Base-by-base conservation (phyloP, 2,797 vertebrate species). In the Iguana delicatissima region DNA sequence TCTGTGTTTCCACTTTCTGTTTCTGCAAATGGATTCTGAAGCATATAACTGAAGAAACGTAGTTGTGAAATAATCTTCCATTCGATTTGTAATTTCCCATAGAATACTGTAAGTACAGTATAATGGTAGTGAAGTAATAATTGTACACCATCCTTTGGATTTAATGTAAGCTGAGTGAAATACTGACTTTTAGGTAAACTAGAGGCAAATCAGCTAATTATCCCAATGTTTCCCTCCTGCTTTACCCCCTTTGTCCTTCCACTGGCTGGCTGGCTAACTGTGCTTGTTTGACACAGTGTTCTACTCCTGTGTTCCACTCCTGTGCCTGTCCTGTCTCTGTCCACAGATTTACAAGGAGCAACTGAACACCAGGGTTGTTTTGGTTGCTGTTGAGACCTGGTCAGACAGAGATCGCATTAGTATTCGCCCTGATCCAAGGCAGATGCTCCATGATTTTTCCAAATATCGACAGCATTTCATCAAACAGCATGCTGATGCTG, bases 331-430 rank as follows among this genome's bases (percentile, higher is more conserved):
- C 95, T 96, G 93, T 97, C 96, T 97, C 50, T 96, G 80, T 93
- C 95, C 95, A 89, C 97, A 99, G 99, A 97, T 99, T 96, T 99
- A 99, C 98, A 99, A 99, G 97, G 99, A 99, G 74, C 98, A 99
- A 88, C 97, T 99, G 92, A 98, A 99, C 81, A 99, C 99, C 4
- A 98, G 99, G 18, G 99, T 99, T 91, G 99, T 99, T 92, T 98
- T 99, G 24, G 98, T 99, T 84, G 99, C 98, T 50, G 97, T 99
- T 95, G 99, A 99, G 97, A 98, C 99, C 87, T 99, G 99, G 99
- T 98, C 98, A 0, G 99, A 99, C 92, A 98, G 97, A 93, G 98
- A 99, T 95, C 98, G 97, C 77, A 99, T 99, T 85, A 98, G 98
- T 59, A 96, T 99, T 94, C 98, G 97, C 74, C 97, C 98, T 92